phyloP scores from a whole-genome alignment of 2,113 vertebrate species.

The Neolamprologus sp. region DNA sequence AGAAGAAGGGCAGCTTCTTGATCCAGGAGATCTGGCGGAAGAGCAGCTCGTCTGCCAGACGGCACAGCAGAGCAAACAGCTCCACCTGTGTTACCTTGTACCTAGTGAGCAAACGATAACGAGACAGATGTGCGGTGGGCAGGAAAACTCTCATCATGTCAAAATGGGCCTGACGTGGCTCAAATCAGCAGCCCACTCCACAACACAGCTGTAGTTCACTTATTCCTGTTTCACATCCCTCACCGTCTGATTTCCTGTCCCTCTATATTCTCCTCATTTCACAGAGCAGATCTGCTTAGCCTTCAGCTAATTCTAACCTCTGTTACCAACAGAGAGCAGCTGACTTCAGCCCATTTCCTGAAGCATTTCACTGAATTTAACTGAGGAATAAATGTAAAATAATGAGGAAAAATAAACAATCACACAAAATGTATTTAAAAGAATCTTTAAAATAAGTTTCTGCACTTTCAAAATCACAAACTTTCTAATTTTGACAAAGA shows the following conservation, averaged over 20 bases:
- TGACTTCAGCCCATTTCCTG: fast-evolving
- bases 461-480: neutral
- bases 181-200: neutral
- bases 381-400: neutral
- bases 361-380: fast-evolving
- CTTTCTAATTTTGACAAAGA: neutral
- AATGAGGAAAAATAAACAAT: neutral
- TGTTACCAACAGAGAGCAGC: neutral
- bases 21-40: slow-evolving; percentile 98
- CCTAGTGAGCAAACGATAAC: slow-evolving; percentile 51
- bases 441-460: neutral
- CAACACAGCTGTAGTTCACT: neutral
- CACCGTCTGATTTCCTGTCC: fast-evolving
- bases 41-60: slow-evolving; percentile 94
- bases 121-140: neutral
- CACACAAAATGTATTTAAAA: neutral
- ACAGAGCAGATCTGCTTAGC: neutral
- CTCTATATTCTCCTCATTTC: neutral
- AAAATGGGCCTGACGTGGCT: no score
- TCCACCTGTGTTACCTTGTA: slow-evolving; percentile 97
- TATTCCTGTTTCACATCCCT: neutral
- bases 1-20: slow-evolving; percentile 98
- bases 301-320: neutral
- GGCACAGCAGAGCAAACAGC: slow-evolving; percentile 92
- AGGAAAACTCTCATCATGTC: neutral